Conservation (phyloP, 2,888 invertebrate genomes). For the Gymnocheta viridis region DNA sequence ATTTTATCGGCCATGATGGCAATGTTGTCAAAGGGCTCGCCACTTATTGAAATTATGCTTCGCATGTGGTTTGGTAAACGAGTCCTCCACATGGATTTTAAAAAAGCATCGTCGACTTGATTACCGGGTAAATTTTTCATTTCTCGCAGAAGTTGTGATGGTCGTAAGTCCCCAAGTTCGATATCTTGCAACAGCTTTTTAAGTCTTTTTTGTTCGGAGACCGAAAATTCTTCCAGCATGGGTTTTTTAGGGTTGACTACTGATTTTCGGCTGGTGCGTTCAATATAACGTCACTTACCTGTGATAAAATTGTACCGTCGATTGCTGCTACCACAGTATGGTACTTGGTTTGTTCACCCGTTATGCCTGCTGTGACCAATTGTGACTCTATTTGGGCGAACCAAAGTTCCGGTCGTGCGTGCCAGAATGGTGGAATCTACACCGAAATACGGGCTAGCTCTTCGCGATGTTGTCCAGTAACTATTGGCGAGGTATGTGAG, state of each 20-base stretch:
- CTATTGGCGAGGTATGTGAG: too few species aligned
- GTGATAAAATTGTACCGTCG: constrained; percentile 70
- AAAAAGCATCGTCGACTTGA: constrained; percentile 66
- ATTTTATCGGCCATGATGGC: too few species aligned
- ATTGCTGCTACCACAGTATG: constrained; percentile 72
- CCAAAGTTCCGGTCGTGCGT: too few species aligned
- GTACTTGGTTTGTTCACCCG: constrained; percentile 71
- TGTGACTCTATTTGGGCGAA: constrained; percentile 62
- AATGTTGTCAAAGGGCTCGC: too few species aligned
- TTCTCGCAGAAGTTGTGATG: constrained; percentile 72
- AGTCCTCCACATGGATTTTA: constrained; percentile 71
- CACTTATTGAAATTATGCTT: constrained; percentile 69
- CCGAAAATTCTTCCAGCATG: constrained; percentile 65
- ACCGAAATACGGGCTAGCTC: too few species aligned
- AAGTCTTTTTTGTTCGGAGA: constrained; percentile 70
- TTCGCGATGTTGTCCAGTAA: too few species aligned
- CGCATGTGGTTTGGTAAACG: constrained; percentile 69
- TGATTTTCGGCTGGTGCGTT: constrained; percentile 67
- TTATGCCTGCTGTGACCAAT: constrained; percentile 67
- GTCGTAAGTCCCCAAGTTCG: constrained; percentile 72
- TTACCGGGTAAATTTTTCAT: constrained; percentile 70
- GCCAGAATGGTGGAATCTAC: too few species aligned
- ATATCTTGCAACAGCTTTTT: constrained; percentile 70
- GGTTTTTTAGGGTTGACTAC: constrained; percentile 69
- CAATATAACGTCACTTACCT: constrained; percentile 72